phyloP scores from a whole-genome alignment of 2,797 vertebrate species.

The Falco concolor region DNA sequence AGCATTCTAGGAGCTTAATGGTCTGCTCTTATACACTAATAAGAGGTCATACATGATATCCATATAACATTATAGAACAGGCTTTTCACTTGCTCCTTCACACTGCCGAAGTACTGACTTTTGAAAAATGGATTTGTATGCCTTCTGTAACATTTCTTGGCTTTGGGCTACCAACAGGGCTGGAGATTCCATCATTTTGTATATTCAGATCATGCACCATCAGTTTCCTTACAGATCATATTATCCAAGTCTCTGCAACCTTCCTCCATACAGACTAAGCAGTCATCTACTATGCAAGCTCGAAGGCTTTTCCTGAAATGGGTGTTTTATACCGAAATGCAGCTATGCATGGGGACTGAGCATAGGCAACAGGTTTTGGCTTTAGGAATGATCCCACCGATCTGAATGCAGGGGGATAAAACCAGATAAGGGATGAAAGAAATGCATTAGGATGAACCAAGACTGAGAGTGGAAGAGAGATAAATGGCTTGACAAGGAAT shows the following conservation, averaged over 20 bases:
- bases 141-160: neutral
- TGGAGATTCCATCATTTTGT: neutral
- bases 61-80: neutral
- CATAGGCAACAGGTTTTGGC: neutral
- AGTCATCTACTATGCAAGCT: neutral
- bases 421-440: neutral
- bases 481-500: neutral
- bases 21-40: neutral
- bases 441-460: neutral
- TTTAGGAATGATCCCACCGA: neutral
- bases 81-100: neutral
- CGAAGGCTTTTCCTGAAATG: neutral
- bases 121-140: neutral
- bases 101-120: neutral
- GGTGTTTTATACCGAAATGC: neutral
- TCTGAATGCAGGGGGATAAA: neutral
- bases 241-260: neutral
- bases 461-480: neutral
- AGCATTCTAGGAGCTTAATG: neutral
- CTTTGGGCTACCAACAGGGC: neutral
- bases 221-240: neutral
- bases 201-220: neutral
- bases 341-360: neutral
- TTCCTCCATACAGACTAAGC: neutral
- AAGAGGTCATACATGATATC: neutral